A percentile compares a stretch with the other conserved stretches of the same genome.
Evolutionary conservation across 2,797 vertebrate genomes (phyloP).

Genomic region (Molossus alvarezi): DNA sequence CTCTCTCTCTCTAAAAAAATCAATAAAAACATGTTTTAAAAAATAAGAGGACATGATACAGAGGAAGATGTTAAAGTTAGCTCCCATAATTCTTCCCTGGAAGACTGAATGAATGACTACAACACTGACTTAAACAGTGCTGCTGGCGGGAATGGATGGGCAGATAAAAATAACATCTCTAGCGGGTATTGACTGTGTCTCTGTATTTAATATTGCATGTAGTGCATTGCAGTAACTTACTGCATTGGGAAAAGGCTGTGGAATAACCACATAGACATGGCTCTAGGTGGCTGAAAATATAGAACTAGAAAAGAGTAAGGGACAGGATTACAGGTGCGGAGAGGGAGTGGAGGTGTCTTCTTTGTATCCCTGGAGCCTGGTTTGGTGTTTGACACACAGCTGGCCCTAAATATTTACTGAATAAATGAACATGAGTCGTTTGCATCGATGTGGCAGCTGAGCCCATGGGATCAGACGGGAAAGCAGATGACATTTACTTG

Average conservation of each 20-base stretch:
- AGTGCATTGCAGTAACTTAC: background rate
- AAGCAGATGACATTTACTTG: background rate
- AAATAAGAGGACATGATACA: background rate
- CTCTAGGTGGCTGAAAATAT: background rate
- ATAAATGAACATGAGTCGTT: background rate
- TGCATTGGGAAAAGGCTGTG: background rate
- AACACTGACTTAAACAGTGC: background rate
- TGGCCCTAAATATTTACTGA: background rate
- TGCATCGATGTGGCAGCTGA: background rate
- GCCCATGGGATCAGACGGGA: background rate
- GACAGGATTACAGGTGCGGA: background rate
- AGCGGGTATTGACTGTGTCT: background rate
- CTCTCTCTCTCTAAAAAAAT: no score
- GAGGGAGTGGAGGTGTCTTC: background rate
- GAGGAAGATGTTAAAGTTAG: background rate
- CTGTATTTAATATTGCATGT: background rate
- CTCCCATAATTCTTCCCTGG: background rate
- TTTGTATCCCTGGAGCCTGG: background rate
- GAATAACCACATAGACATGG: background rate
- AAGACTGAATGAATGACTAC: constrained; percentile 13
- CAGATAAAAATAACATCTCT: background rate
- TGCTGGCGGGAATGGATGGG: background rate
- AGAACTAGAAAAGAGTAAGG: background rate
- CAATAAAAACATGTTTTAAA: no score
- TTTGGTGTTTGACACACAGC: background rate